Evolutionary conservation across 1,140 invertebrate genomes (phyloP), one percentile per base, ranked within the genome.

Genomic region (Caerostris darwini): DNA sequence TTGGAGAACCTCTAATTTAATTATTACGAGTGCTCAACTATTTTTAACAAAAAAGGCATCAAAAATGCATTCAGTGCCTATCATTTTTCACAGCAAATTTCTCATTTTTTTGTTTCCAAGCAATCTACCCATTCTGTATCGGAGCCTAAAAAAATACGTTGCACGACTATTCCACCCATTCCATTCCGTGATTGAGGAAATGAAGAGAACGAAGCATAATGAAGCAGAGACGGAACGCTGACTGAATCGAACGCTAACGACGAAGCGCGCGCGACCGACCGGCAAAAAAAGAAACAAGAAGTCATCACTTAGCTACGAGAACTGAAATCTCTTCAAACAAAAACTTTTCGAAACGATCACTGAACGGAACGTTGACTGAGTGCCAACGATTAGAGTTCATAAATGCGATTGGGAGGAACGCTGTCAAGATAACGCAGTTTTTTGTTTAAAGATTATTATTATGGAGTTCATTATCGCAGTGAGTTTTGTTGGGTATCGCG

Each of bases 321-420:
- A n/a, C 69, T 50, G 69, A 77, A 77, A 50, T 77, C 19, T 77
- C 69, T 77, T 77, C 69, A 77, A 77, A 77, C 69, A 77, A 77
- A 77, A 77, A 34, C 69, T n/a, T n/a, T n/a, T 53, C 19, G 8
- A 53, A 77, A 53, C 69, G 69, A 10, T 77, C 69, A 53, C 34
- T 77, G 50, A 77, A 34, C 19, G 69, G 50, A 77, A n/a, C n/a
- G 69, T 19, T 34, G 69, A 34, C 19, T 77, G 8, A 8, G 19
- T 8, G 12, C 7, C 69, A 4, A 77, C 19, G 7, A 61, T 14
- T 50, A 50, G 34, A n/a, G n/a, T n/a, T 77, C 19, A 77, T 34
- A 77, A 77, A 77, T 77, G 69, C 34, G 69, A 77, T 77, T 77
- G 34, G 69, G 50, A 77, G 12, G 2, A 71, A 77, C n/a, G n/a